A percentile compares a stretch with the other conserved stretches of the same genome.
Evolutionary conservation across 2,888 invertebrate species (phyloP).

Genomic region (Siphlonurus alternatus): DNA sequence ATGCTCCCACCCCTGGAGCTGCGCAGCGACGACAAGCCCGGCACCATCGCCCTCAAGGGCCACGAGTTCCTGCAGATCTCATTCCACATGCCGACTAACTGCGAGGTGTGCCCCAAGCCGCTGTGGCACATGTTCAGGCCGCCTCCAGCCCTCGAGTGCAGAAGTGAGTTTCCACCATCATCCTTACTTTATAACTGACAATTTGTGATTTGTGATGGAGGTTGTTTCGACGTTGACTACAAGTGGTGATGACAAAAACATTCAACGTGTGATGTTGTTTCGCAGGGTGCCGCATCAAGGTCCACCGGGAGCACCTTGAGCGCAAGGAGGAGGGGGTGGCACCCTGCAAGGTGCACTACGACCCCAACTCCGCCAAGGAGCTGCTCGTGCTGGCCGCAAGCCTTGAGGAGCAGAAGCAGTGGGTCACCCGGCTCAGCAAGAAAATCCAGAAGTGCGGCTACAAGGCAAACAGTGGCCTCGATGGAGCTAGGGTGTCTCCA

Average conservation of each 20-base stretch:
- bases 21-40: constrained; percentile 32
- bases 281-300: constrained; percentile 85
- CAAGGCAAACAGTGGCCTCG: constrained; percentile 53
- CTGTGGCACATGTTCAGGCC: constrained; percentile 97
- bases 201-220: no score
- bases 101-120: constrained; percentile 94
- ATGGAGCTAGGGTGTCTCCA: constrained; percentile 55
- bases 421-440: constrained; percentile 81
- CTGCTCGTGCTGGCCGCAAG: constrained; percentile 74
- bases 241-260: background rate
- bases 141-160: constrained; percentile 92
- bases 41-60: constrained; percentile 65
- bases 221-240: no score
- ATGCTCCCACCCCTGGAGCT: constrained; percentile 18
- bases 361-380: constrained; percentile 86
- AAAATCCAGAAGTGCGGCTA: constrained; percentile 88
- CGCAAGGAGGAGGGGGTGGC: constrained; percentile 65
- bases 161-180: constrained; percentile 40
- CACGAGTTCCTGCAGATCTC: constrained; percentile 94
- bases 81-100: constrained; percentile 95
- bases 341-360: constrained; percentile 92
- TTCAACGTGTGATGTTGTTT: background rate
- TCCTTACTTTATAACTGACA: background rate
- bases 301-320: constrained; percentile 93
- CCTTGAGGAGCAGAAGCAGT: constrained; percentile 75